Base-by-base conservation (phyloP, 2,888 invertebrate genomes). In the Drosophila paucipuncta region DNA sequence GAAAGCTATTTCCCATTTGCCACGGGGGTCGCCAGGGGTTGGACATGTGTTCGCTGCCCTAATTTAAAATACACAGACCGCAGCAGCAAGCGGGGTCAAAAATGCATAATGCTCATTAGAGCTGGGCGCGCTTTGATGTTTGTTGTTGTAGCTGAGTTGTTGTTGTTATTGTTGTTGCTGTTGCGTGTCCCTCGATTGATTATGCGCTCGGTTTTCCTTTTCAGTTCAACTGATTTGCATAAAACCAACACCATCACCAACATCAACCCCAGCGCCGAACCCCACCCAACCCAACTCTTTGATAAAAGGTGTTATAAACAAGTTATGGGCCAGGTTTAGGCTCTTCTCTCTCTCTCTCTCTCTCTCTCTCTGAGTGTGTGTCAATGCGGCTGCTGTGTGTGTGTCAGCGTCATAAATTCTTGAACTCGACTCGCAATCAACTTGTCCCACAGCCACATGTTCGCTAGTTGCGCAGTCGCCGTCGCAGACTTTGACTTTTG, bases 41-140 rank as follows among this genome's bases (percentile, higher is more conserved):
- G 52, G 49, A 74, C 75, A 74, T 74, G 53, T 74, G 74, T 75
- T 50, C 50, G 55, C 11, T 70, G 65, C 47, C 58, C 77, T 74
- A 68, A 73, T 75, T 78, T 62, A 43, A 69, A 60, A 59, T 50
- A 54, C 43, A 28, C 57, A 39, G 62, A 33, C 66, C 63, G 25
- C 31, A 47, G n/a, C 31, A 47, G 39, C 30, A 47, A 54, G 54
- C 73, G 80, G 85, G 82, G 82, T 82, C 83, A 82, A 71, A 75
- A 84, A 89, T 85, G 85, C 85, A 89, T 82, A 81, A 82, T 73
- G 71, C 73, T 82, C 83, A 88, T 85, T 89, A 77, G 77, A 70
- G 47, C 70, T 68, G 78, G 52, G 55, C 61, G 61, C 80, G 69
- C 89, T 87, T 89, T 85, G 87, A 87, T 87, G 89, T 87, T 79